Conservation (phyloP, 1,140 invertebrate species). For the Teleogryllus occipitalis region DNA sequence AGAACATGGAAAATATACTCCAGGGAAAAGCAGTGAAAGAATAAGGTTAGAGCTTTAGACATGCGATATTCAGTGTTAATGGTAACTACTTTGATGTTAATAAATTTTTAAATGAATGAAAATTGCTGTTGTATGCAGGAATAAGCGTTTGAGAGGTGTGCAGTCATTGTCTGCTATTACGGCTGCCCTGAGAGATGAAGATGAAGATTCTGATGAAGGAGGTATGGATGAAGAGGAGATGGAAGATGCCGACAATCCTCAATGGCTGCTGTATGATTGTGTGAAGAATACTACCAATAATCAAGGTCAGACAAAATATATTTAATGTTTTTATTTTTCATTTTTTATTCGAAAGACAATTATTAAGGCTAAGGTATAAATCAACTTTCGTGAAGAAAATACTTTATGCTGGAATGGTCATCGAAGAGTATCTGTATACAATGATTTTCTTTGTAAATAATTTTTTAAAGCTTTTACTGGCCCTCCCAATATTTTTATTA, state of each 20-base stretch:
- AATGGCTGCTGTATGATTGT: slow-evolving; percentile 71
- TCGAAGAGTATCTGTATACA: too few species aligned
- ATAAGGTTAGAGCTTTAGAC: slow-evolving; percentile 37
- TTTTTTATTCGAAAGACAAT: background rate
- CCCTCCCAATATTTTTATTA: too few species aligned
- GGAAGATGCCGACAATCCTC: slow-evolving; percentile 56
- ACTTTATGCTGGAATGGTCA: too few species aligned
- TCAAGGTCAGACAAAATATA: background rate
- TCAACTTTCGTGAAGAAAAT: too few species aligned
- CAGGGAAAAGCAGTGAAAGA: slow-evolving; percentile 46
- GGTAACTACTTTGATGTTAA: background rate
- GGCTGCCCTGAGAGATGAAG: slow-evolving; percentile 48
- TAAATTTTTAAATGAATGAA: background rate
- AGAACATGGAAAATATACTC: slow-evolving; percentile 43
- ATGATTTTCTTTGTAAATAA: too few species aligned
- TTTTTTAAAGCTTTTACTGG: too few species aligned
- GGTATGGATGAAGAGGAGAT: slow-evolving; percentile 55
- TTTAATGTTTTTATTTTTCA: background rate
- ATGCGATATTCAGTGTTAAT: background rate
- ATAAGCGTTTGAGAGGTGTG: slow-evolving; percentile 36
- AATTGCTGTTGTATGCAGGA: slow-evolving; percentile 28
- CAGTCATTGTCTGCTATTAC: slow-evolving; percentile 47
- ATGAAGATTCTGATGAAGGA: slow-evolving; percentile 44
- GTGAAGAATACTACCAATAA: slow-evolving; percentile 59
- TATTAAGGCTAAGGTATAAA: too few species aligned